A percentile compares a stretch with the other conserved stretches of the same genome.
Evolutionary conservation across 1,140 invertebrate genomes (phyloP).

Genomic region (Trichomalopsis sarcophagae): DNA sequence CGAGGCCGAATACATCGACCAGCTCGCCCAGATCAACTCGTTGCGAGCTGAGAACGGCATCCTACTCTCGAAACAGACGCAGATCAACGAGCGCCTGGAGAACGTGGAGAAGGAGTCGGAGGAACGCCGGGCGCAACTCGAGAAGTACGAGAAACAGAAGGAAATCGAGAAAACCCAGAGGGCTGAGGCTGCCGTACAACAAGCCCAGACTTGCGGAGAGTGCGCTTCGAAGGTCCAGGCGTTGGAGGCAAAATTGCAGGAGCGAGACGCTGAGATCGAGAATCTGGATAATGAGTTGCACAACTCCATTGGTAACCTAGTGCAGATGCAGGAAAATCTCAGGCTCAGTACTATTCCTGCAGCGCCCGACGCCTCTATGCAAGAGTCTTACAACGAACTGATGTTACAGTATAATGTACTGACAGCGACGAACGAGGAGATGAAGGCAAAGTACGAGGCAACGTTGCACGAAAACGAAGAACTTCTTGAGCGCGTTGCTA

Average conservation of each 20-base stretch:
- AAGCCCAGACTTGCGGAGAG: slow-evolving; percentile 62
- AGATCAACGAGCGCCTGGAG: slow-evolving; percentile 69
- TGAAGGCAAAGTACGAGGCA: slow-evolving; percentile 76
- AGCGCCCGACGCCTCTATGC: slow-evolving; percentile 46
- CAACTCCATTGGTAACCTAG: slow-evolving; percentile 76
- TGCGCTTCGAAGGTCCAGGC: slow-evolving; percentile 63
- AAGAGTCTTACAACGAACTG: slow-evolving; percentile 64
- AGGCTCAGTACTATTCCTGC: slow-evolving; percentile 59
- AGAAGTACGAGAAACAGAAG: slow-evolving; percentile 61
- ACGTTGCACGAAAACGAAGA: slow-evolving; percentile 77
- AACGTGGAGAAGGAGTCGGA: slow-evolving; percentile 68
- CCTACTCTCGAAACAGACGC: slow-evolving; percentile 65
- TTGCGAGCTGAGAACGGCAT: slow-evolving; percentile 67
- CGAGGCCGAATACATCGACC: slow-evolving; percentile 70
- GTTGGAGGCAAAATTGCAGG: slow-evolving; percentile 80
- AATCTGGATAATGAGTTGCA: slow-evolving; percentile 81
- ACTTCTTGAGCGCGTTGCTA: slow-evolving; percentile 72
- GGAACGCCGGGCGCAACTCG: slow-evolving; percentile 61
- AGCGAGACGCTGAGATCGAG: slow-evolving; percentile 83
- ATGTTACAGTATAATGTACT: slow-evolving; percentile 67
- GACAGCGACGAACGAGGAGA: slow-evolving; percentile 76
- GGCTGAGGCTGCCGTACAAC: slow-evolving; percentile 46
- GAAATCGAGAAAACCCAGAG: slow-evolving; percentile 27
- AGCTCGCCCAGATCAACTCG: slow-evolving; percentile 66
- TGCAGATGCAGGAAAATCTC: slow-evolving; percentile 66